Evolutionary conservation across 2,888 invertebrate species (phyloP).

Genomic region (Camptogramma bilineatum): DNA sequence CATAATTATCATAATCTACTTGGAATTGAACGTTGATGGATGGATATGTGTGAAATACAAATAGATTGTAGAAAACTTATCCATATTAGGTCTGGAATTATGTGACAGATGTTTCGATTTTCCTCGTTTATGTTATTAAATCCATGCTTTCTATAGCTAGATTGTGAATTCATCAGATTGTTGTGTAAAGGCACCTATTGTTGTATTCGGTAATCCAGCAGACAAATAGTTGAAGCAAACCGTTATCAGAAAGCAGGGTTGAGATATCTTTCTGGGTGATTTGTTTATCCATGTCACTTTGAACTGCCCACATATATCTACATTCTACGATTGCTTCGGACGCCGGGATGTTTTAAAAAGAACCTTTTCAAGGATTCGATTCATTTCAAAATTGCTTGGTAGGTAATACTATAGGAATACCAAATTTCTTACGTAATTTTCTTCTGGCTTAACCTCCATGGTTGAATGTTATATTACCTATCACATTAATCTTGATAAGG

Average conservation of each 20-base stretch:
- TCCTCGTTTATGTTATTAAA: neutral
- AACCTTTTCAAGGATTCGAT: constrained; percentile 27
- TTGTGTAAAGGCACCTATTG: constrained; percentile 5
- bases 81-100: too few species aligned
- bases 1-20: neutral
- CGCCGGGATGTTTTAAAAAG: constrained; percentile 9
- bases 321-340: constrained; percentile 7
- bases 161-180: neutral
- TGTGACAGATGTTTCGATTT: neutral
- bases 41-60: neutral
- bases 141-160: neutral
- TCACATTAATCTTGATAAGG: constrained; percentile 77
- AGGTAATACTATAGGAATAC: neutral
- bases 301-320: constrained; percentile 17
- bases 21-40: neutral
- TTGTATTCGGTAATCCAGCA: neutral
- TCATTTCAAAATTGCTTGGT: constrained; percentile 3
- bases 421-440: neutral
- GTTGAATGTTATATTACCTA: constrained; percentile 43
- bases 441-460: constrained; percentile 9
- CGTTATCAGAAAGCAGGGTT: constrained; percentile 27
- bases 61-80: neutral
- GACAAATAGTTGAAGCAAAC: constrained; percentile 10
- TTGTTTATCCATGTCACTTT: constrained; percentile 24
- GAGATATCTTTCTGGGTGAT: constrained; percentile 36